Conservation (phyloP, 1,140 invertebrate genomes). For the Kradibia gibbosae region DNA sequence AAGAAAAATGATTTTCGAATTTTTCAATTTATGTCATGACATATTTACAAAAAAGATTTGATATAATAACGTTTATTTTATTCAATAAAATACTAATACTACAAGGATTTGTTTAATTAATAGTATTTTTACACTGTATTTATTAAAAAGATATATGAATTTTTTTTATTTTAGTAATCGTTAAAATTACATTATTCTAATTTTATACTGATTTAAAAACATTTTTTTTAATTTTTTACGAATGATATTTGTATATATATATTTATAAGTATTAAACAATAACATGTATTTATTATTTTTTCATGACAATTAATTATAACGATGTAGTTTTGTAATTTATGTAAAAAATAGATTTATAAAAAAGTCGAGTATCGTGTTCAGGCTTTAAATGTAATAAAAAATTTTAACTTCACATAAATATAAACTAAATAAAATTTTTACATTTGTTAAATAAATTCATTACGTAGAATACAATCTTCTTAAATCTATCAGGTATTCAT, state of each 20-base stretch:
- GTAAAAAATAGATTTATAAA: constrained; percentile 5
- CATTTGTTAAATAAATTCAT: not conserved
- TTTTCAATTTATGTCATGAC: too few species aligned
- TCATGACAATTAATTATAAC: not conserved
- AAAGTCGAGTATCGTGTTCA: not conserved
- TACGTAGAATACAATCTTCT: not conserved
- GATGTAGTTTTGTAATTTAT: not conserved
- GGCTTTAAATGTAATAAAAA: not conserved
- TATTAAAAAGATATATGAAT: too few species aligned
- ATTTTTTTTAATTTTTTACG: not conserved
- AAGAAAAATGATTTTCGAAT: too few species aligned
- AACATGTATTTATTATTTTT: too few species aligned
- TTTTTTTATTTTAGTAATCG: too few species aligned
- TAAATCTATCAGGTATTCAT: not conserved
- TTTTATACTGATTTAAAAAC: not conserved
- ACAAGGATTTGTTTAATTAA: too few species aligned
- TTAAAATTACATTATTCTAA: too few species aligned
- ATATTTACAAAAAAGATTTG: too few species aligned
- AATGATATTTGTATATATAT: not conserved
- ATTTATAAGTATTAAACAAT: not conserved
- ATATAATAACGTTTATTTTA: too few species aligned
- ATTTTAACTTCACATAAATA: not conserved
- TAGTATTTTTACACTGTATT: too few species aligned
- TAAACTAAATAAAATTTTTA: not conserved
- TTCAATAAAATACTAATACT: too few species aligned